Conservation (phyloP, 2,888 invertebrate species). For the Suillia variegata region DNA sequence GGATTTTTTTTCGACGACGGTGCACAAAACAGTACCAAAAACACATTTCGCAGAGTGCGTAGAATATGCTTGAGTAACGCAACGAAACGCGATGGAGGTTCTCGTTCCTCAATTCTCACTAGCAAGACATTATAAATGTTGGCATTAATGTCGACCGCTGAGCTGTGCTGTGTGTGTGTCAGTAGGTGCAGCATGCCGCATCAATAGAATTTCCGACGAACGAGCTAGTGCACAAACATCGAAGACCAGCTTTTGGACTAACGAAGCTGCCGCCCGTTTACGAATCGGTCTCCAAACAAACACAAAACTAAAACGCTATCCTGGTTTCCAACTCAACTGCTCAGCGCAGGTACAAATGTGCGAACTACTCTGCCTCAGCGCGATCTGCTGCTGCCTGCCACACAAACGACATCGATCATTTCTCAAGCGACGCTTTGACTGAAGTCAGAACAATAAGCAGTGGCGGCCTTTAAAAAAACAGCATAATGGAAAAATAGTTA, state of each 20-base stretch:
- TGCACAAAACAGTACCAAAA: no score
- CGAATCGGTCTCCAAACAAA: neutral
- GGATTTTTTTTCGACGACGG: no score
- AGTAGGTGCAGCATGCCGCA: conserved; percentile 8
- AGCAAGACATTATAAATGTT: no score
- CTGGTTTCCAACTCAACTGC: neutral
- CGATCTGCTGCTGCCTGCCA: conserved; percentile 17
- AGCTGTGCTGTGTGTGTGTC: conserved; percentile 1
- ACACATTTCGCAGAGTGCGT: no score
- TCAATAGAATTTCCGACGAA: neutral
- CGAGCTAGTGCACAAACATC: neutral
- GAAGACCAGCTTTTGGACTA: no score
- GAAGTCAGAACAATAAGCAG: neutral
- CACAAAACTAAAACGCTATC: neutral
- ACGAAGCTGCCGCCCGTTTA: neutral
- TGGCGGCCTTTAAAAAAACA: no score
- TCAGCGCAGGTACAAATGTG: conserved; percentile 9
- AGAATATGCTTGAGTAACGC: no score
- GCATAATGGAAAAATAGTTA: no score
- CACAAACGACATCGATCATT: conserved; percentile 29
- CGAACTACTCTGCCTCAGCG: no score
- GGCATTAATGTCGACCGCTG: no score
- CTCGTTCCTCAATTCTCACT: no score
- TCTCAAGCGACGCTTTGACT: conserved; percentile 19
- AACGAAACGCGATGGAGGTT: no score